Evolutionary conservation across 2,797 vertebrate species (phyloP).

Genomic region (Enteromius paludinosus): DNA sequence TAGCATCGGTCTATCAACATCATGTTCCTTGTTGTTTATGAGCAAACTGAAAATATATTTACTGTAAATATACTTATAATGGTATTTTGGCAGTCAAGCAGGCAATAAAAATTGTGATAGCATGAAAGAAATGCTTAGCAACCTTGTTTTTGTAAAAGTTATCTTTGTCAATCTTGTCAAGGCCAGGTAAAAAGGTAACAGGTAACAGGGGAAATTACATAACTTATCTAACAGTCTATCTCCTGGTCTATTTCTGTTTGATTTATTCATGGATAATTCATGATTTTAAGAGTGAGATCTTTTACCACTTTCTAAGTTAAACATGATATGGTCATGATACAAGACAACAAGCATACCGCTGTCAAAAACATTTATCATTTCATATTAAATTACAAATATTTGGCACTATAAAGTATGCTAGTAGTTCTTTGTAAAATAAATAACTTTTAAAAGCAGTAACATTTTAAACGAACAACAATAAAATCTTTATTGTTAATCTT

Average conservation of each 20-base stretch:
- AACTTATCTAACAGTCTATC: background rate
- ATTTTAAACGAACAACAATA: no score
- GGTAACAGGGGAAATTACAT: background rate
- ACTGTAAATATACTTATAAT: background rate
- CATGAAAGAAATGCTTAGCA: background rate
- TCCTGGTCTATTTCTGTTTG: background rate
- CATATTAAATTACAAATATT: no score
- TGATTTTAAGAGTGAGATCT: no score
- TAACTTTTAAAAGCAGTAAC: no score
- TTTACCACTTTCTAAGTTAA: no score
- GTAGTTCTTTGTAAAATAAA: no score
- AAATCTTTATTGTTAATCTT: no score
- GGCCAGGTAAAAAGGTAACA: no score
- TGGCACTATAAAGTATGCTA: no score
- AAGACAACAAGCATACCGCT: no score
- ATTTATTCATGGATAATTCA: background rate
- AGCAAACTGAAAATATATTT: background rate
- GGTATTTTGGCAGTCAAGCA: background rate
- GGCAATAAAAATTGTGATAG: background rate
- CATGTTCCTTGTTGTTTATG: background rate
- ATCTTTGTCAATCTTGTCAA: background rate
- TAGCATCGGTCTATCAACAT: background rate
- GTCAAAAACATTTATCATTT: no score
- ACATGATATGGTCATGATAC: no score
- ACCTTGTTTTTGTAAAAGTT: background rate